Evolutionary conservation across 2,113 vertebrate genomes (phyloP), one percentile per base, ranked within the genome.

Genomic region (Hepsetus odoe): DNA sequence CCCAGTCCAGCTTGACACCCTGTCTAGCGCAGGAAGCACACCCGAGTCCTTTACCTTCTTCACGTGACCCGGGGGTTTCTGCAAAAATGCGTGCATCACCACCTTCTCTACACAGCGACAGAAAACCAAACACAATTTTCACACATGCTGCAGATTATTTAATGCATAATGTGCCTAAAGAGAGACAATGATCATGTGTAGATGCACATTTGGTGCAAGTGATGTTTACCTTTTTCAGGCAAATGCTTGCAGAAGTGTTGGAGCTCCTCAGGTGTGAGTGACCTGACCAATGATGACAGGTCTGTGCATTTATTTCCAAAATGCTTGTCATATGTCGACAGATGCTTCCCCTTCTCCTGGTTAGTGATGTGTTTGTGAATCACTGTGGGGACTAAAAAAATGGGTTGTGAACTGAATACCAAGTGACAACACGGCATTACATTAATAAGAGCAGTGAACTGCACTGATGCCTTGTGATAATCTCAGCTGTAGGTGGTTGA

Each of bases 311-410:
- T 75, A 16, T 85, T 91, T 73, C 92, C 91, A 4, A 88, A 94
- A 81, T 93, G 91, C 7, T 79, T 87, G 42, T 92, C 80, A 33
- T 95, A 94, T 0, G 82, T 90, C 73, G 88, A 91, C 82, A 90
- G 64, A 33, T 90, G 82, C 55, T 86, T 90, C 11, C 44, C 79
- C 13, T 61, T 86, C 59, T 92, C 87, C 26, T 91, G 89, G 49
- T 86, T 89, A 26, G 35, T 74, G 32, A 94, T 71, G 46, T 93
- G 90, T 66, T 87, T 86, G 30, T 71, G 70, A 24, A 92, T 80
- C 79, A 93, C 84, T 2, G 88, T 82, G 11, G 93, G 93, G 42
- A 95, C 94, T 95, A 74, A 24, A 83, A 85, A 84, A 80, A 61
- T 46, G 30, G 16, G 14, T 40, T 71, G 49, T 32, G 6, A 4